A percentile compares a stretch with the other conserved stretches of the same genome.
These are phyloP conservation scores for Nomada ruficornis DNA, from an alignment of 2,888 invertebrate species.

Conservation along the genomic window DNA sequence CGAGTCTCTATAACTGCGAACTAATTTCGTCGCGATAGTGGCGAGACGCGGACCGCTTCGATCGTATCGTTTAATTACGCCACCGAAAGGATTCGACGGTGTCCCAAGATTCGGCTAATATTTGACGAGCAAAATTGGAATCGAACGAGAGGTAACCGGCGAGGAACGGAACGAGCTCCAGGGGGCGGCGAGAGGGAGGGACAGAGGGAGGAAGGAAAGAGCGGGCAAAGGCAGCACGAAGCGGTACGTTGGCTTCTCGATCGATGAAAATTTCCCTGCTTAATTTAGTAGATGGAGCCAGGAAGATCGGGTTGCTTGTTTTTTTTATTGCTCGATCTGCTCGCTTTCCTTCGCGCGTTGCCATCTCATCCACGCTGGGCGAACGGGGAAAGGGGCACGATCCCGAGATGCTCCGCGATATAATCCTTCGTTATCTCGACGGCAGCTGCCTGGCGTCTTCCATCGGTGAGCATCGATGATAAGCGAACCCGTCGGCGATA, in stretches of 20 bases:
- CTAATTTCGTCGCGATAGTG: neutral
- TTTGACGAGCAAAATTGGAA: constrained; percentile 45
- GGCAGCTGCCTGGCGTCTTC: neutral
- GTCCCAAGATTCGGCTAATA: constrained; percentile 43
- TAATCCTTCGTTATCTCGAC: neutral
- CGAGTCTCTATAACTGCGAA: neutral
- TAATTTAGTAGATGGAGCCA: constrained; percentile 54
- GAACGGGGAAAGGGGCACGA: neutral
- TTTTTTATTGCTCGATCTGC: neutral
- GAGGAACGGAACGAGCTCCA: too few relatives aligned
- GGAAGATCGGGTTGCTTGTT: constrained; percentile 13
- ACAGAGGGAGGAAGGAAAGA: neutral
- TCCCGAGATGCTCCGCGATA: neutral
- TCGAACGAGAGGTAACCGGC: constrained; percentile 27
- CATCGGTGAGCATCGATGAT: constrained; percentile 10
- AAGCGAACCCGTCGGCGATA: neutral
- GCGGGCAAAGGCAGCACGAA: neutral
- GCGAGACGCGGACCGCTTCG: neutral
- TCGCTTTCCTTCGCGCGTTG: constrained; percentile 15
- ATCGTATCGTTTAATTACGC: constrained; percentile 35
- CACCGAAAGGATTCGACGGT: constrained; percentile 16
- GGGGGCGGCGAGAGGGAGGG: neutral
- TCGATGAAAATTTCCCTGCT: constrained; percentile 60
- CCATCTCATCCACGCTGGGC: neutral
- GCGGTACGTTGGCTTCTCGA: constrained; percentile 11